A percentile compares a stretch with the other conserved stretches of the same genome.
These are phyloP conservation scores for Novumbra hubbsi DNA, from an alignment of 2,797 vertebrate species.

Conservation along the genomic window DNA sequence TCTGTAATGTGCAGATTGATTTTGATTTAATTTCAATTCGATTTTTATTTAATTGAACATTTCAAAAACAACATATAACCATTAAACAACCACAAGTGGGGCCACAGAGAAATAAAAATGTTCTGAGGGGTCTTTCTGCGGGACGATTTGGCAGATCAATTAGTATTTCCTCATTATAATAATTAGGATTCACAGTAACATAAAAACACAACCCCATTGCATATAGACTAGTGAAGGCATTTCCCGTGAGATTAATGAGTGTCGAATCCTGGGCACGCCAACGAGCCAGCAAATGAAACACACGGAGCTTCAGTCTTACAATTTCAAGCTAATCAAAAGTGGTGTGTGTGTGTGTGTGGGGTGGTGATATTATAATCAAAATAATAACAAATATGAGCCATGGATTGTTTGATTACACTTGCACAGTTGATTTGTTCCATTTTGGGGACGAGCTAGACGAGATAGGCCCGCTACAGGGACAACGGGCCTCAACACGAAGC, in stretches of 20 bases:
- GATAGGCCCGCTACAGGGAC: conserved; percentile 48
- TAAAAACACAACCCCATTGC: conserved; percentile 1
- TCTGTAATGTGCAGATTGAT: not conserved
- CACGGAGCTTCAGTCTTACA: conserved; percentile 16
- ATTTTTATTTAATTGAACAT: too few relatives aligned
- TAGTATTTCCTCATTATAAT: not conserved
- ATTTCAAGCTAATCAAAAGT: conserved; percentile 42
- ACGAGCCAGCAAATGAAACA: conserved; percentile 35
- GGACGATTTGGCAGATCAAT: not conserved
- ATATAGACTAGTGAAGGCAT: not conserved
- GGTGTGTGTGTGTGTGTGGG: too few relatives aligned
- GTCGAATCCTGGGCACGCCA: conserved; percentile 12
- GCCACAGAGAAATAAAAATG: too few relatives aligned
- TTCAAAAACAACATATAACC: too few relatives aligned
- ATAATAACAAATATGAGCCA: conserved; percentile 48
- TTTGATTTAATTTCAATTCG: too few relatives aligned
- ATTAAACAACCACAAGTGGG: too few relatives aligned
- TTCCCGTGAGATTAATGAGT: not conserved
- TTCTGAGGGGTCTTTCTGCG: not conserved
- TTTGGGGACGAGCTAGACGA: conserved; percentile 69
- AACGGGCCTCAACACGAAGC: conserved; percentile 51
- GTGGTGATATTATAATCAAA: conserved; percentile 44
- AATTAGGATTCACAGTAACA: not conserved
- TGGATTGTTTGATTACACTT: conserved; percentile 62
- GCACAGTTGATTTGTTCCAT: conserved; percentile 69